Evolutionary conservation across 2,113 vertebrate genomes (phyloP).

Genomic region (Ardeotis arabs): DNA sequence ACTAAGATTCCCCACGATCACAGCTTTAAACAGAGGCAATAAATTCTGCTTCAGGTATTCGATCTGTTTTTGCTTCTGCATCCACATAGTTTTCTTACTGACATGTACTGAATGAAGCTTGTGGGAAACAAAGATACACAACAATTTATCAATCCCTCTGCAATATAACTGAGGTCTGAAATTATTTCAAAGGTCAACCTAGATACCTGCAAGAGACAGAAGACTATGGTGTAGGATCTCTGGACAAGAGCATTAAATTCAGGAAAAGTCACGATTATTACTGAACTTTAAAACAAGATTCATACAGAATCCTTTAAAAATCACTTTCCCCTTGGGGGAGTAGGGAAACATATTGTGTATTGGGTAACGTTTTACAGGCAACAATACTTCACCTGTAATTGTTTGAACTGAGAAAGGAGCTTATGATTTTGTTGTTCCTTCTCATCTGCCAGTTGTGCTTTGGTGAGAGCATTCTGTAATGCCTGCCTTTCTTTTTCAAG

Average conservation of each 20-base stretch:
- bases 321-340: background rate
- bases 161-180: background rate
- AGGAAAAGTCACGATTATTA: background rate
- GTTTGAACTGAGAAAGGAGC: conserved; percentile 73
- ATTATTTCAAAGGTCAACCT: background rate
- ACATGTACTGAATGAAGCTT: background rate
- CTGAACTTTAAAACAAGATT: background rate
- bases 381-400: conserved; percentile 76
- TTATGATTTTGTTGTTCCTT: conserved; percentile 75
- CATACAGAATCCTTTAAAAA: background rate
- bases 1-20: background rate
- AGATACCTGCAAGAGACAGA: background rate
- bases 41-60: background rate
- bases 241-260: background rate
- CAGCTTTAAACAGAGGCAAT: background rate
- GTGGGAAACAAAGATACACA: background rate
- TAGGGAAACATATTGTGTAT: background rate
- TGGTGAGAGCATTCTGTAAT: conserved; percentile 74
- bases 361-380: background rate
- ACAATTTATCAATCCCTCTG: background rate
- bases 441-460: conserved; percentile 75
- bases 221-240: background rate
- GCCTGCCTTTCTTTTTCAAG: conserved; percentile 80
- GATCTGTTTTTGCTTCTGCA: background rate
- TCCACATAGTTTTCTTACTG: background rate